Evolutionary conservation across 2,888 invertebrate genomes (phyloP).

Genomic region (Polyommatus icarus): DNA sequence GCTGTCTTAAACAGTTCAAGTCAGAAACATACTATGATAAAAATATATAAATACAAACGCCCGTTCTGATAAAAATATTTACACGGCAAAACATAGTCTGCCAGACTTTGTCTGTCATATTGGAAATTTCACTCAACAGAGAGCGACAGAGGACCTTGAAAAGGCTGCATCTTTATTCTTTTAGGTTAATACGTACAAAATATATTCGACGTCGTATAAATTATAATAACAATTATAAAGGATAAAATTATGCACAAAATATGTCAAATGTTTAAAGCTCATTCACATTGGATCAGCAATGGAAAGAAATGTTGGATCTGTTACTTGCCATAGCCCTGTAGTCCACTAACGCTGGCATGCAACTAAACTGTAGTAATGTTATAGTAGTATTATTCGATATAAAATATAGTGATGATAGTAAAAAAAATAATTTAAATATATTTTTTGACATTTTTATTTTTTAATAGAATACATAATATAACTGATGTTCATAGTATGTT

Average conservation of each 20-base stretch:
- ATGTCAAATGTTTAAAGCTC: not conserved
- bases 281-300: not conserved
- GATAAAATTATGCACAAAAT: no score
- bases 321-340: not conserved
- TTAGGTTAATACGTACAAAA: not conserved
- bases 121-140: not conserved
- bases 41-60: not conserved
- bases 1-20: slow-evolving; percentile 19
- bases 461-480: not conserved
- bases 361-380: not conserved
- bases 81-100: not conserved
- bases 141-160: not conserved
- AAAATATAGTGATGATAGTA: not conserved
- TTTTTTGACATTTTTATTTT: not conserved
- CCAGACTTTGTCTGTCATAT: not conserved
- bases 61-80: not conserved
- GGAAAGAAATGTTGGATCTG: not conserved
- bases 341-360: not conserved
- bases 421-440: not conserved
- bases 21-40: slow-evolving; percentile 3
- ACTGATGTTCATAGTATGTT: not conserved
- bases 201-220: not conserved
- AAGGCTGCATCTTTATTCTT: not conserved
- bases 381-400: no score
- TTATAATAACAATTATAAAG: not conserved